Conservation (phyloP, 2,888 invertebrate genomes). For the Ceramica pisi region DNA sequence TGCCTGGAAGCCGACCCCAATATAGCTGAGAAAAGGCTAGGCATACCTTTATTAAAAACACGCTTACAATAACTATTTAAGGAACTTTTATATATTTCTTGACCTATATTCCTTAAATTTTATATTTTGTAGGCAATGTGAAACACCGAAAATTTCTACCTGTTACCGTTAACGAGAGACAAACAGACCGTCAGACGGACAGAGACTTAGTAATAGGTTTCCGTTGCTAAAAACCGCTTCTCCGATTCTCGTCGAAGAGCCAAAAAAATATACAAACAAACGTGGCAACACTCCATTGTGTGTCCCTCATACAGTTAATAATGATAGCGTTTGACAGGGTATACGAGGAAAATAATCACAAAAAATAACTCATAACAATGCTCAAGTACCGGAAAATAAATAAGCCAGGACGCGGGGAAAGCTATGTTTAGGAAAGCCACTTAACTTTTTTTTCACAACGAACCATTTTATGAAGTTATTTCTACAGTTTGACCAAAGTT, state of each 20-base stretch:
- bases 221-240: not conserved
- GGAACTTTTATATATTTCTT: too few relatives aligned
- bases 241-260: not conserved
- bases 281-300: constrained; percentile 33
- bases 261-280: constrained; percentile 38
- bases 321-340: constrained; percentile 35
- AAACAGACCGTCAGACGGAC: too few relatives aligned
- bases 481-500: constrained; percentile 29
- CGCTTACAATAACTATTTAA: too few relatives aligned
- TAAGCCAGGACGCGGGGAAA: constrained; percentile 38
- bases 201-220: too few relatives aligned
- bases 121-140: too few relatives aligned
- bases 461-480: constrained; percentile 38
- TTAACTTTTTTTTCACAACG: constrained; percentile 45
- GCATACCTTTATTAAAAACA: too few relatives aligned
- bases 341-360: constrained; percentile 53
- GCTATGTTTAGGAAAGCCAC: constrained; percentile 38
- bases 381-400: constrained; percentile 62
- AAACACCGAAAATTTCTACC: too few relatives aligned
- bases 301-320: constrained; percentile 41
- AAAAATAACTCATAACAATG: constrained; percentile 59
- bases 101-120: too few relatives aligned
- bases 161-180: too few relatives aligned
- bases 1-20: too few relatives aligned
- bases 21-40: too few relatives aligned